Evolutionary conservation across 2,797 vertebrate species (phyloP), one percentile per base, ranked within the genome.

Genomic region (Danio jaintianensis): DNA sequence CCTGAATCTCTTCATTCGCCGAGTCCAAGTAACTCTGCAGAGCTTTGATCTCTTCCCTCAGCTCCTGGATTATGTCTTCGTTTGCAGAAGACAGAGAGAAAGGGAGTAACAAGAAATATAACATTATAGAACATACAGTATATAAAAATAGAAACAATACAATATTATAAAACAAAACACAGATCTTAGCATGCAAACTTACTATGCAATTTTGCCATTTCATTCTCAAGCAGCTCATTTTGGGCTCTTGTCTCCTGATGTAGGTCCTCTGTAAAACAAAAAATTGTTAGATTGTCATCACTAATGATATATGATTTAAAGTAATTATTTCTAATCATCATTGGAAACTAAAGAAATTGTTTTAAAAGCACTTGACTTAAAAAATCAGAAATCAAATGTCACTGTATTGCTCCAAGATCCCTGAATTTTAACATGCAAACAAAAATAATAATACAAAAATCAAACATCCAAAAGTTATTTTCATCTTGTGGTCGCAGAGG

Each of bases 1-100:
- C 95, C 91, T 95, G 94, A 77, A 94, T 91, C 82, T 94, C 85
- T n/a, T 94, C 94, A 79, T 95, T 95, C 42, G 95, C 91, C 7
- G 56, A 18, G 22, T 95, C 94, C 38, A 95, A 81, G 83, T 95
- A 95, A 42, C n/a, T 83, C 84, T 95, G 91, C n/a, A 96, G 11
- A 1, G 81, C 90, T 71, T 29, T 82, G 48, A 91, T 80, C 71
- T 96, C 94, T 58, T 91, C 90, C 70, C 74, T 89, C 58, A 95
- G 83, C 75, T 94, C 93, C n/a, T 69, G 85, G 71, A 94, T 90
- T 61, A 91, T 81, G 85, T 62, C 95, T 96, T 73, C 53, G 82
- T 76, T 52, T n/a, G 72, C 85, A 64, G 13, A 53, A 16, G 13
- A 56, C 7, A 52, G 18, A 15, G 36, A 56, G 6, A 15, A 16